Percentiles rank a stretch among this genome's conserved stretches.
Conservation (phyloP, 2,888 invertebrate genomes). For the Dryomyza anilis region DNA sequence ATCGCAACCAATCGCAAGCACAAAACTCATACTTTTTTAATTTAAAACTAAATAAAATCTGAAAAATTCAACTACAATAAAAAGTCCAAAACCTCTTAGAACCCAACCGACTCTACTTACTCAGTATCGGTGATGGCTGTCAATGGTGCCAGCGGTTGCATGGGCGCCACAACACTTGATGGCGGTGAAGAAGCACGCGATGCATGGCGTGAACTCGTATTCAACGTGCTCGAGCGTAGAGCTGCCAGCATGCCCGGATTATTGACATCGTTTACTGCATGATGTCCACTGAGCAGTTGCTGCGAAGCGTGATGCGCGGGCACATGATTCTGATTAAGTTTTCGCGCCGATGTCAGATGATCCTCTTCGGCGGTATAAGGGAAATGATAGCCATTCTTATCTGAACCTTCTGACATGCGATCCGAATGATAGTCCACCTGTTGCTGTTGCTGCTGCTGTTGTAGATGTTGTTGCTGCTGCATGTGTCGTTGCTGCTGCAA, state of each 20-base stretch:
- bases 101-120: slow-evolving; percentile 61
- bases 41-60: slow-evolving; percentile 19
- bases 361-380: slow-evolving; percentile 86
- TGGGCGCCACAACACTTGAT: slow-evolving; percentile 64
- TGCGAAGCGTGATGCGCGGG: slow-evolving; percentile 47
- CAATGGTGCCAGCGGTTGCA: slow-evolving; percentile 66
- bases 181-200: slow-evolving; percentile 60
- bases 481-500: slow-evolving; percentile 62
- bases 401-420: slow-evolving; percentile 73
- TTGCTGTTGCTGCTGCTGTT: slow-evolving; percentile 55
- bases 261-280: slow-evolving; percentile 65
- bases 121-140: slow-evolving; percentile 70
- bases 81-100: slow-evolving; percentile 18
- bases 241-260: slow-evolving; percentile 62
- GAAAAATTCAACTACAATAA: slow-evolving; percentile 20
- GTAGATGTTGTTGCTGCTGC: slow-evolving; percentile 53
- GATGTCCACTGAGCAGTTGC: slow-evolving; percentile 40
- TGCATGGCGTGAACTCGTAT: slow-evolving; percentile 53
- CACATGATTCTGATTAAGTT: slow-evolving; percentile 47
- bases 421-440: slow-evolving; percentile 63
- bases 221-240: slow-evolving; percentile 49
- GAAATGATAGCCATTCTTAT: slow-evolving; percentile 81
- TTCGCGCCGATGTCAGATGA: slow-evolving; percentile 64
- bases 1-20: slow-evolving; percentile 24
- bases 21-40: too few relatives aligned